Base-by-base conservation (phyloP, 2,113 vertebrate species). In the Hypomesus transpacificus region DNA sequence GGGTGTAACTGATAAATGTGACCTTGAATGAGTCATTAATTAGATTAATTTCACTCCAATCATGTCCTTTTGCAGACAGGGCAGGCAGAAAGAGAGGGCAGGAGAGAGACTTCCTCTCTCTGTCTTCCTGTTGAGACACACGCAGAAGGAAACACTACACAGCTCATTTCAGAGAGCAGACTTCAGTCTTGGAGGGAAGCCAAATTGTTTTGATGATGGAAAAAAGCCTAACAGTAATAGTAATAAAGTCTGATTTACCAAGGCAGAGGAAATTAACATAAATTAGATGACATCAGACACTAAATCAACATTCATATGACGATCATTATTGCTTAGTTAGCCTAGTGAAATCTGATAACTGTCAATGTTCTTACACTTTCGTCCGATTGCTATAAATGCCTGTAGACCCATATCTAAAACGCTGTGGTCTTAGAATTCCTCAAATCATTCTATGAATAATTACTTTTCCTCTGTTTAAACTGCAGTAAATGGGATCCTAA, bases 21-120 rank as follows among this genome's bases (percentile, higher is more conserved):
- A 75, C 73, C 66, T 63, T 75, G 59, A 62, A 68, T 24, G 20
- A 68, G 66, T 75, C 66, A 69, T 63, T 75, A 75, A 69, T 69
- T 64, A 54, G 66, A 63, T 75, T 31, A 21, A 63, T 54, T 63
- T 34, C 50, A 22, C 69, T 61, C 21, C 17, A 70, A 71, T 63
- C 59, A 46, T 28, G 46, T 39, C 22, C 21, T 51, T 71, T 51
- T 62, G 59, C 17, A 71, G 39, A 16, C 59, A 71, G 7, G 26
- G 17, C 58, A n/a, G 28, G 52, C 14, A 34, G n/a, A n/a, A n/a
- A 39, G 57, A 54, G 22, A 20, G 22, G 46, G 56, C 39, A 39
- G 59, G 58, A 69, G 28, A 16, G 5, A 53, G 24, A 14, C 46
- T 11, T 58, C 54, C 58, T 6, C 21, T 13, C 52, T 26, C 39